Conservation (phyloP, 92 coral and sea anemone species). For the Plumapathes pennacea region DNA sequence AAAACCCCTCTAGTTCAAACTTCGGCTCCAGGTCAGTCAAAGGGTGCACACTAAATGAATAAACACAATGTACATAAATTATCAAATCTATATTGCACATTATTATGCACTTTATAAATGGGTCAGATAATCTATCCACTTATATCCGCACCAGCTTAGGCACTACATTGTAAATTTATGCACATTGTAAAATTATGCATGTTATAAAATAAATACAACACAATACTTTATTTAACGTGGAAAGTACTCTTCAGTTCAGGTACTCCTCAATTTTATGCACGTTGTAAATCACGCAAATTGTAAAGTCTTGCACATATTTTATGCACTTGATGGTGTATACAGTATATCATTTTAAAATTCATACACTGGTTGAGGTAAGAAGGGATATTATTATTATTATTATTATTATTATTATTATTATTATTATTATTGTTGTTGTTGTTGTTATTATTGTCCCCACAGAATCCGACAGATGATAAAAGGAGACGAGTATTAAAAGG, state of each 20-base stretch:
- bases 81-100: not conserved
- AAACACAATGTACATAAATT: not conserved
- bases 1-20: conserved; percentile 29
- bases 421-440: not conserved
- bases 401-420: not conserved
- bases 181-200: too few species aligned
- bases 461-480: conserved; percentile 94
- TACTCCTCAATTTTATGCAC: too few species aligned
- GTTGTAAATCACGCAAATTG: too few species aligned
- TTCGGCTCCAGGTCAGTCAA: conserved; percentile 68
- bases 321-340: not conserved
- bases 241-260: too few species aligned
- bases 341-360: not conserved
- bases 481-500: conserved; percentile 71
- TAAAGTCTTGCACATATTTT: too few species aligned
- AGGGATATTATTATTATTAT: too few species aligned
- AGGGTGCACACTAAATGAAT: not conserved
- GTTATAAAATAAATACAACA: too few species aligned
- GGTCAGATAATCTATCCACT: too few species aligned
- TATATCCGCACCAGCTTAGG: too few species aligned
- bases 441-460: not conserved
- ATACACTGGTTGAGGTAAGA: not conserved
- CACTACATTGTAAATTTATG: too few species aligned
- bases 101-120: too few species aligned
- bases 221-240: too few species aligned